Base-by-base conservation (phyloP, 2,797 vertebrate species). In the Hippopotamyrus pictus region DNA sequence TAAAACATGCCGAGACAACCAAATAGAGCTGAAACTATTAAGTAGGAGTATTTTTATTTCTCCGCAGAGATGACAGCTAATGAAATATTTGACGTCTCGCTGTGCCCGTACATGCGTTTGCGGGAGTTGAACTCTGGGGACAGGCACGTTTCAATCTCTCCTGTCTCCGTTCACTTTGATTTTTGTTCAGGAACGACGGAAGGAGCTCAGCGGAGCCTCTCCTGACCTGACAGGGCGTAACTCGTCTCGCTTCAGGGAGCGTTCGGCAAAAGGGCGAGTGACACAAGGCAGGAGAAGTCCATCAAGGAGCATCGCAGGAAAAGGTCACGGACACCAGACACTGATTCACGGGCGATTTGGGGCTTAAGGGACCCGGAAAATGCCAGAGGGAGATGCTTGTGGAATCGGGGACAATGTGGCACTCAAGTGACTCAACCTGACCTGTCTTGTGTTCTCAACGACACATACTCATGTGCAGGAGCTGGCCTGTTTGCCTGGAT, bases 1-100 rank as follows among this genome's bases (percentile, higher is more conserved):
- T 50, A 48, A 83, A 85, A 50, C 48, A 85, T 48, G 83, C 44
- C 9, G 22, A 85, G 83, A 0, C 83, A 85, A 85, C 83, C 48
- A 17, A 51, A 85, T 25, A 25, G 44, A 85, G 83, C 8, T 85
- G 83, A 50, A 50, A 85, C 48, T 25, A 50, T 51, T 85, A 85
- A 85, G 48, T 51, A 50, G 83, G 83, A 85, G 48, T 51, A 85
- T 85, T 85, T 85, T 25, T 50, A 51, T 85, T 85, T 14, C n/a
- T 29, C 48, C 25, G 1, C 25, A 51, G 44, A 51, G 48, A 46
- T 85, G 83, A 50, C 83, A 85, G 83, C 83, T 51, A 29, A 12
- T 85, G 46, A 85, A 85, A 51, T 51, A 85, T 85, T 50, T 82
- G 76, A 82, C 41, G 5, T 44, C 19, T 82, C 3, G 41, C 76